phyloP scores from a whole-genome alignment of 2,113 vertebrate genomes.

The Hippoglossus stenolepis region DNA sequence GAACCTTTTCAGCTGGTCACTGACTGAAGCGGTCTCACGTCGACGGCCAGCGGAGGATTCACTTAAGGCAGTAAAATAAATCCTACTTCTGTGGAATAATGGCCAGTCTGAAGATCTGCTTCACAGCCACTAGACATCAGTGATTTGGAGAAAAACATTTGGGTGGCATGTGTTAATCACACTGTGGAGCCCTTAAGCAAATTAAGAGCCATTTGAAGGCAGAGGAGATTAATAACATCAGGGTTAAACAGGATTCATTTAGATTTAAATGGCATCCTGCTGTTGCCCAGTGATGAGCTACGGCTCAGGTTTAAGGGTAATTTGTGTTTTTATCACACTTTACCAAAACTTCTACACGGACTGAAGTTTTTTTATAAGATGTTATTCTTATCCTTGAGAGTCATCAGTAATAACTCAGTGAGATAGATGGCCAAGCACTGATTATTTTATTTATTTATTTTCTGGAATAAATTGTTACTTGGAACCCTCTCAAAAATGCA shows the following conservation, averaged over 20 bases:
- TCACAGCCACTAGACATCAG: conserved; percentile 50
- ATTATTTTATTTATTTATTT: conserved; percentile 3
- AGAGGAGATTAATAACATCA: conserved; percentile 44
- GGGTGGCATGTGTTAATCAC: conserved; percentile 68
- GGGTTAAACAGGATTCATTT: conserved; percentile 20
- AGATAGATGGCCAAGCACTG: conserved; percentile 28
- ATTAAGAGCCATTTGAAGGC: conserved; percentile 52
- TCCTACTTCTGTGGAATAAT: conserved; percentile 53
- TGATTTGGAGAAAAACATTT: conserved; percentile 52
- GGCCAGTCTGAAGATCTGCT: conserved; percentile 48
- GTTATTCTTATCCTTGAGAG: conserved; percentile 1
- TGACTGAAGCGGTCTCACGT: conserved; percentile 26
- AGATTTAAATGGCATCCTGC: conserved; percentile 43
- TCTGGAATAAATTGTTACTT: conserved; percentile 19
- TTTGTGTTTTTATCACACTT: conserved; percentile 6
- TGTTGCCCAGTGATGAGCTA: conserved; percentile 6
- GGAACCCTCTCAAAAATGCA: conserved; percentile 45
- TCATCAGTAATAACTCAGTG: conserved; percentile 13
- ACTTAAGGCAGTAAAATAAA: conserved; percentile 50
- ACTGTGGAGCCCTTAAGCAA: conserved; percentile 57
- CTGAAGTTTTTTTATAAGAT: conserved; percentile 15
- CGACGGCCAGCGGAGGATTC: conserved; percentile 27
- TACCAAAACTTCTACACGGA: not conserved
- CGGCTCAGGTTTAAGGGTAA: not conserved
- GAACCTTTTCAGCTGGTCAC: conserved; percentile 23